Evolutionary conservation across 2,113 vertebrate species (phyloP), one percentile per base, ranked within the genome.

Genomic region (Cyprinus carpio): DNA sequence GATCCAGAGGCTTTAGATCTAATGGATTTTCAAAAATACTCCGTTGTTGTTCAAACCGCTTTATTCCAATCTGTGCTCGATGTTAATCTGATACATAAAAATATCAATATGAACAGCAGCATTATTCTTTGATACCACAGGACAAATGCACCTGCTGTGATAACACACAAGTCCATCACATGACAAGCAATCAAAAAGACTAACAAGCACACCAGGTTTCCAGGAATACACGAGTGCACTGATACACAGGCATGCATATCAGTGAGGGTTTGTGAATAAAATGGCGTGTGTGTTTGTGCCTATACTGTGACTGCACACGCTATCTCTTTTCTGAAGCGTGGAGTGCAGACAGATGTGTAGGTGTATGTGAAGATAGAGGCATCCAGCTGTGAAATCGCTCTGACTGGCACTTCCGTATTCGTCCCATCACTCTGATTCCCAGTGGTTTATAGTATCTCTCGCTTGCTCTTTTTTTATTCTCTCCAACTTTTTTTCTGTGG

Each of bases 301-400:
- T 75, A 16, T 27, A 10, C n/a, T 51, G 10, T 75, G 71, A 25
- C 43, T 46, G 15, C 58, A 80, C 84, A 80, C 62, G 71, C 62
- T 58, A 79, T 25, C 40, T 40, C 58, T 18, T 75, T 81, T 71
- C 56, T 51, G 20, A 82, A 75, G 81, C 58, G 69, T 18, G 71
- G 49, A 77, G 71, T 6, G 29, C 31, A 51, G 46, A 65, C 64
- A 43, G 27, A 65, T 79, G 74, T 72, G 37, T 79, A 37, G 80
- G 40, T 69, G 58, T 82, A 20, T 18, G 54, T 60, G 37, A 51
- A 60, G 75, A 82, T 60, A 56, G 29, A 77, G 16, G 49, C 62
- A 83, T 65, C 67, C 75, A 83, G 81, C 75, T 83, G 81, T 83
- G 81, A 87, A 83, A 87, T 87, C 25, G 49, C 54, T 69, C 64